phyloP scores from a whole-genome alignment of 2,888 invertebrate species.

The Stenolophus ochropezus region DNA sequence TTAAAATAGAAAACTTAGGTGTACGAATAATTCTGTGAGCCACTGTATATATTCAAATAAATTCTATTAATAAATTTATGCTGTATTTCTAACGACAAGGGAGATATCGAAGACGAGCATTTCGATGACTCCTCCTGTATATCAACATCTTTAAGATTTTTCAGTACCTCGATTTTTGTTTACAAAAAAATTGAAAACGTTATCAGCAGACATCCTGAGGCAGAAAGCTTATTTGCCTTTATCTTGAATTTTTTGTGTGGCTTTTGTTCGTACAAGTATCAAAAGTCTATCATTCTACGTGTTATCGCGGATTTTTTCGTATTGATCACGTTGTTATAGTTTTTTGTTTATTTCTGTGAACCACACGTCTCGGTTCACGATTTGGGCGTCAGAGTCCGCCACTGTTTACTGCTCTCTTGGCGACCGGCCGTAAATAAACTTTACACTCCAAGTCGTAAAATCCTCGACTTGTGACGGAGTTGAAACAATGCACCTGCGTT shows the following conservation, averaged over 20 bases:
- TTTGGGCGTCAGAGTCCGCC: not conserved
- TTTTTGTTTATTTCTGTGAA: not conserved
- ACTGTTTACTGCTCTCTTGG: not conserved
- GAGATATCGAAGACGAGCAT: too few relatives aligned
- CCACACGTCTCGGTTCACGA: not conserved
- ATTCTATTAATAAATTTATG: too few relatives aligned
- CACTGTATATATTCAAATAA: too few relatives aligned
- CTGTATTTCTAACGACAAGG: too few relatives aligned
- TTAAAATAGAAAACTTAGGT: too few relatives aligned
- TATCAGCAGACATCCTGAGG: too few relatives aligned
- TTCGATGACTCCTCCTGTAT: too few relatives aligned
- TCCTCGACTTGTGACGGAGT: not conserved
- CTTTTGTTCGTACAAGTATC: not conserved
- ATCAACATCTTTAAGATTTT: too few relatives aligned
- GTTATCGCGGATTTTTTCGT: not conserved
- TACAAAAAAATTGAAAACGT: too few relatives aligned
- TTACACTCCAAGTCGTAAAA: slow-evolving; percentile 27
- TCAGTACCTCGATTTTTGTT: too few relatives aligned
- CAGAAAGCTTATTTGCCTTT: too few relatives aligned
- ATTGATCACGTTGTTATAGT: not conserved
- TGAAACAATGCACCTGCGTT: not conserved
- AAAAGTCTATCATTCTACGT: not conserved
- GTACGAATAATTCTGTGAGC: too few relatives aligned
- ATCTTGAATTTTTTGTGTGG: not conserved
- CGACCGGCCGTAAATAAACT: slow-evolving; percentile 15